Base-by-base conservation (phyloP, 2,113 vertebrate species). In the Pteronura brasiliensis region DNA sequence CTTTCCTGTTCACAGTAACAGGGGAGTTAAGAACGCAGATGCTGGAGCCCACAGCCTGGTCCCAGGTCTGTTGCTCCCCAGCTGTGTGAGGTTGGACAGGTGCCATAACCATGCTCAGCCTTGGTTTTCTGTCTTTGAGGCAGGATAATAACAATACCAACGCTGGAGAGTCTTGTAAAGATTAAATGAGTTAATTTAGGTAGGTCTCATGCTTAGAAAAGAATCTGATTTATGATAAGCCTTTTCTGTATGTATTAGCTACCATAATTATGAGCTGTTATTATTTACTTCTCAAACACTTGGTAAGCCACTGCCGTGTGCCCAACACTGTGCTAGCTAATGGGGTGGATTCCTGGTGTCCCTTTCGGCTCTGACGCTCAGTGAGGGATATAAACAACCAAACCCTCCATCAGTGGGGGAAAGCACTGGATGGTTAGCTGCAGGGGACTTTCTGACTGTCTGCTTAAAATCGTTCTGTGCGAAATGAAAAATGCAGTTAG, bases 401-500 rank as follows among this genome's bases (percentile, higher is more conserved):
- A 71, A 42, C 63, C 25, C 7, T 96, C 36, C 42, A 34, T 95
- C 74, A 71, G 29, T 11, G 11, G 47, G n/a, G 65, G 96, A 96
- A 65, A 59, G 49, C 52, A 25, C 52, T 82, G 89, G 76, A 4
- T 81, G 65, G 69, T 95, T 97, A n/a, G 90, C 96, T 96, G 76
- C 71, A 83, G 92, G 96, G 92, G 92, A 90, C 52, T 85, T 67
- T 95, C 89, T 79, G 92, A 80, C 69, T 95, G 76, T 90, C 36
- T 71, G 57, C 90, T 96, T 97, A 95, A 96, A 81, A 97, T 95
- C 0, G 18, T 96, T 94, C 44, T 69, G 95, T 97, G 92, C 94
- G 65, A 97, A 97, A 97, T 96, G 96, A 98, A 97, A 97, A 97
- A 97, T 97, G 95, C 92, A 94, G 96, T 91, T 97, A 95, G 93